Evolutionary conservation across 23 tunicate genomes (phyloP).

Genomic region (Styela plicata): DNA sequence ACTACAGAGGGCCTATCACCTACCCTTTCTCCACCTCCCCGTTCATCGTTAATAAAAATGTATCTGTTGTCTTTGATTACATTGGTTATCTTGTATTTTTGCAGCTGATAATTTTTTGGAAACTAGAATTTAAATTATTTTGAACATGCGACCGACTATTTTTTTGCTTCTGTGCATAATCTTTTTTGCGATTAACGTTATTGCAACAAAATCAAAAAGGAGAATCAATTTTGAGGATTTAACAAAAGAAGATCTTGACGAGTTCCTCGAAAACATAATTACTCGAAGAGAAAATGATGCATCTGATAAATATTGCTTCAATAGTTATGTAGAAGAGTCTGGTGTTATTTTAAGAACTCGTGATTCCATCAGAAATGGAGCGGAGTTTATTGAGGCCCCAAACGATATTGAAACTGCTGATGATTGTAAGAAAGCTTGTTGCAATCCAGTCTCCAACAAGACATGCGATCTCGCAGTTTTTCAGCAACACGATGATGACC

Average conservation of each 20-base stretch:
- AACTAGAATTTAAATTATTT: no score
- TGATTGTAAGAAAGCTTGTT: constrained; percentile 45
- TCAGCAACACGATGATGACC: constrained; percentile 14
- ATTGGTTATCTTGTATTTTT: no score
- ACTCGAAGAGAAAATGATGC: not conserved
- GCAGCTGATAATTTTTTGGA: no score
- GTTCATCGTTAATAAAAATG: no score
- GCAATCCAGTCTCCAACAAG: constrained; percentile 1
- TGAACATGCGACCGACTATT: no score
- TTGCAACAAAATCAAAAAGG: not conserved
- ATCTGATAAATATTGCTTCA: not conserved
- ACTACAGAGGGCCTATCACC: no score
- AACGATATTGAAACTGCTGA: constrained; percentile 18
- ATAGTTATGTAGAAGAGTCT: not conserved
- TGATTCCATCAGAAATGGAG: constrained; percentile 71
- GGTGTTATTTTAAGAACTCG: constrained; percentile 46
- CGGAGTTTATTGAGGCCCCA: constrained; percentile 48
- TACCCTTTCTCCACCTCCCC: no score
- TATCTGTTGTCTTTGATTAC: no score
- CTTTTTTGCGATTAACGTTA: no score
- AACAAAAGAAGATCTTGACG: not conserved
- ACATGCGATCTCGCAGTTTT: constrained; percentile 56
- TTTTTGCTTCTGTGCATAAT: not conserved
- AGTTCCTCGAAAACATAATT: not conserved
- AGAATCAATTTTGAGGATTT: not conserved